Conservation (phyloP, 1,140 invertebrate genomes). For the Uloborus diversus region DNA sequence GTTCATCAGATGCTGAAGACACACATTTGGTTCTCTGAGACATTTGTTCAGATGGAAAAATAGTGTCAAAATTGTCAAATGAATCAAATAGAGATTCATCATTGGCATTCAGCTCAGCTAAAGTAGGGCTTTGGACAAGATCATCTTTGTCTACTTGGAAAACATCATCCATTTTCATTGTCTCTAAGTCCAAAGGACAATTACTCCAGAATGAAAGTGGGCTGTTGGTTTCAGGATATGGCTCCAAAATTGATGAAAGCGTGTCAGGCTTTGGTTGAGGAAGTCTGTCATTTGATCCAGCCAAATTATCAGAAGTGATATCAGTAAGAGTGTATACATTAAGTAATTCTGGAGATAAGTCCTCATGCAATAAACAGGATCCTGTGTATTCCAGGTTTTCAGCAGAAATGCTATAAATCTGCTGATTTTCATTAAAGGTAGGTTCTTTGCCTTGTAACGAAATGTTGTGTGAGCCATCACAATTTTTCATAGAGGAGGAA, state of each 20-base stretch:
- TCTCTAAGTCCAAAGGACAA: constrained; percentile 42
- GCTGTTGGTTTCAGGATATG: constrained; percentile 42
- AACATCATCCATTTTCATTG: constrained; percentile 56
- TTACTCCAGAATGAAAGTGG: constrained; percentile 35
- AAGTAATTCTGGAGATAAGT: too few relatives aligned
- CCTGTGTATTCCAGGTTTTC: too few relatives aligned
- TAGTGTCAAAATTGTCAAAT: constrained; percentile 49
- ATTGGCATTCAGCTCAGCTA: constrained; percentile 87
- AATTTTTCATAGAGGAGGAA: too few relatives aligned
- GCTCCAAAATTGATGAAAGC: constrained; percentile 19
- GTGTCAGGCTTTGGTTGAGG: not conserved
- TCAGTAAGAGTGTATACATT: too few relatives aligned
- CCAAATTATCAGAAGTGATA: not conserved
- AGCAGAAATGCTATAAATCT: too few relatives aligned
- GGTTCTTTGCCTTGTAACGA: too few relatives aligned
- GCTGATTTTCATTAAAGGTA: too few relatives aligned
- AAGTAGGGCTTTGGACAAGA: constrained; percentile 80
- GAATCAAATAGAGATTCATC: constrained; percentile 72
- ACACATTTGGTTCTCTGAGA: not conserved
- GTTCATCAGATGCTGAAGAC: not conserved
- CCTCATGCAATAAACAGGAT: too few relatives aligned
- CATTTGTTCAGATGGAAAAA: constrained; percentile 7
- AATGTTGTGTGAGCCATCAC: too few relatives aligned
- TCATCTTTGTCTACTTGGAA: constrained; percentile 73
- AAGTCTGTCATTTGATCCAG: too few relatives aligned